These are phyloP conservation scores for Cynopterus brachyotis DNA, from an alignment of 2,113 vertebrate genomes.

Conservation along the genomic window DNA sequence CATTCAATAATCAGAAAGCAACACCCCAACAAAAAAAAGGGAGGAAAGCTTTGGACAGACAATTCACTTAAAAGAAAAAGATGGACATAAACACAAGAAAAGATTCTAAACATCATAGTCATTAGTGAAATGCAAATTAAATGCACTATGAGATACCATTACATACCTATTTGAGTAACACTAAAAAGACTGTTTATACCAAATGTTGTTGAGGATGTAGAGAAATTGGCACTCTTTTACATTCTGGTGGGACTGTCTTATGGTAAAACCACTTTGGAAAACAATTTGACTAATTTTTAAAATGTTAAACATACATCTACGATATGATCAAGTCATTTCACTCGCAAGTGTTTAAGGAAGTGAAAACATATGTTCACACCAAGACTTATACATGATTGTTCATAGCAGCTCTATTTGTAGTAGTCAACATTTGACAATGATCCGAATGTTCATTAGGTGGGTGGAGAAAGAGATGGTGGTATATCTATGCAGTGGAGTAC, in stretches of 20 bases:
- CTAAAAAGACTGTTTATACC: neutral
- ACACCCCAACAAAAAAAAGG: neutral
- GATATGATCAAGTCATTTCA: neutral
- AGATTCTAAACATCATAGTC: neutral
- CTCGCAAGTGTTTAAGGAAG: neutral
- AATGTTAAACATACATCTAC: neutral
- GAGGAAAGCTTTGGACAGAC: neutral
- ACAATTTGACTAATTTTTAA: neutral
- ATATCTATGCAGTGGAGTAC: neutral
- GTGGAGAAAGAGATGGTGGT: fast-evolving
- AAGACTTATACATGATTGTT: neutral
- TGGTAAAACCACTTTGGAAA: neutral
- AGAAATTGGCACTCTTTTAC: neutral
- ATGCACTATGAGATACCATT: fast-evolving
- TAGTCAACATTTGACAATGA: neutral
- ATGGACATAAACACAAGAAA: neutral
- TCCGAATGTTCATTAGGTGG: neutral
- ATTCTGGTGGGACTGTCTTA: no score
- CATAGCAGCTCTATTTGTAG: neutral
- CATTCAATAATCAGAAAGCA: neutral
- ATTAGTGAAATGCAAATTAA: neutral
- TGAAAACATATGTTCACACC: neutral
- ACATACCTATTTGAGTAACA: no score
- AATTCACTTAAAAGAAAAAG: neutral
- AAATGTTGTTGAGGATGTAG: no score